Evolutionary conservation across 2,888 invertebrate genomes (phyloP), one percentile per base, ranked within the genome.

Genomic region (Lasioglossum marginatum): DNA sequence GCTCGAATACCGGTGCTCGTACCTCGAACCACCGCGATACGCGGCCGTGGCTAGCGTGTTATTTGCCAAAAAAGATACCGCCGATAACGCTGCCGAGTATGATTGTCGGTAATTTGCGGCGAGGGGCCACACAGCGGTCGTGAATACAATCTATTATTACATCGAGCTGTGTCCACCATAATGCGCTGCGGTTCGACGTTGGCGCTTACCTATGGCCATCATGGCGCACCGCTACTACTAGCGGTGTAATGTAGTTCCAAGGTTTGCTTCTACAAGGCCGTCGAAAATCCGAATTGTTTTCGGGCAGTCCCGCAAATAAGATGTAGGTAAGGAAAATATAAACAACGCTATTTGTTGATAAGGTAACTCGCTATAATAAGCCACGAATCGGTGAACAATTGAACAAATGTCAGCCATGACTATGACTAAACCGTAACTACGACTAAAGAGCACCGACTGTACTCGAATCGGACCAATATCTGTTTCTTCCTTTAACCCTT

Each of bases 121-220:
- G 81, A 70, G 72, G 79, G 82, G 76, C 85, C 73, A 79, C 73
- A 81, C 86, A 79, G 70, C 84, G 85, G 84, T 86, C 89, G 86
- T 89, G 90, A 91, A 91, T 92, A 89, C 88, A 90, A 93, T 93
- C 93, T 92, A 92, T 93, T 93, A 93, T 93, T 92, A 93, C 91
- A 91, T 91, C 90, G 87, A 81, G 37, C 78, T 81, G 86, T 89
- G 87, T 87, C 84, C 86, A 86, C 87, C 82, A 60, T 89, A 88
- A 90, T 88, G 85, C 85, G 40, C 70, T 63, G 74, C 34, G 77
- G 82, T 74, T 48, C 40, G 27, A n/a, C 71, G 45, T 45, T 74
- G 23, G 70, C 68, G 52, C 31, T 63, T 31, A 31, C 75, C 75
- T 79, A 72, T 76, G 72, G 31, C 57, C 66, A 48, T 68, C 72